Percentiles rank a stretch among this genome's conserved stretches.
phyloP scores from a whole-genome alignment of 2,888 invertebrate genomes.

The Sesia apiformis region DNA sequence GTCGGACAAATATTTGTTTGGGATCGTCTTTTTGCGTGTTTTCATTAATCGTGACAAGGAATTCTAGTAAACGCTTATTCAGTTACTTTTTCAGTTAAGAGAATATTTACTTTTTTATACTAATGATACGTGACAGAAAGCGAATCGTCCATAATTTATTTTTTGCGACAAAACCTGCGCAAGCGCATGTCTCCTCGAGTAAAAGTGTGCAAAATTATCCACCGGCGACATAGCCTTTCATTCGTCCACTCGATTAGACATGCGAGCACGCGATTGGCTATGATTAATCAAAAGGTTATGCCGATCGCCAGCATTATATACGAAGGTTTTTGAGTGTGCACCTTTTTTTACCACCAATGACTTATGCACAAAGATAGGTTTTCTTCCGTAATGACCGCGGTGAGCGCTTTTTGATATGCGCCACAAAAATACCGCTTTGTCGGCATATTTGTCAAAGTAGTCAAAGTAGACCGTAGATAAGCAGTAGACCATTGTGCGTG shows the following conservation, averaged over 20 bases:
- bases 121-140: not conserved
- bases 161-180: not conserved
- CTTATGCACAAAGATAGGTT: not conserved
- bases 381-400: no score
- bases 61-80: not conserved
- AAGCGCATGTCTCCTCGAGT: not conserved
- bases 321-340: no score
- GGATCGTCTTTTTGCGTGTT: no score
- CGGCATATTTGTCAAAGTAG: no score
- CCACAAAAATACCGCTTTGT: no score
- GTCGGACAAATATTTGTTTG: no score
- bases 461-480: no score
- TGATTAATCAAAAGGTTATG: no score
- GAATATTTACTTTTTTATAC: not conserved
- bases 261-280: not conserved
- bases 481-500: no score
- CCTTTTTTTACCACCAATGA: not conserved
- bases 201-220: constrained; percentile 7
- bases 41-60: no score
- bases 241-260: not conserved
- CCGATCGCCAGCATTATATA: no score
- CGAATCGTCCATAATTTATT: not conserved
- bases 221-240: not conserved
- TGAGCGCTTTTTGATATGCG: no score
- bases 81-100: not conserved